Conservation (phyloP, 2,797 vertebrate species). For the Nothura maculosa region DNA sequence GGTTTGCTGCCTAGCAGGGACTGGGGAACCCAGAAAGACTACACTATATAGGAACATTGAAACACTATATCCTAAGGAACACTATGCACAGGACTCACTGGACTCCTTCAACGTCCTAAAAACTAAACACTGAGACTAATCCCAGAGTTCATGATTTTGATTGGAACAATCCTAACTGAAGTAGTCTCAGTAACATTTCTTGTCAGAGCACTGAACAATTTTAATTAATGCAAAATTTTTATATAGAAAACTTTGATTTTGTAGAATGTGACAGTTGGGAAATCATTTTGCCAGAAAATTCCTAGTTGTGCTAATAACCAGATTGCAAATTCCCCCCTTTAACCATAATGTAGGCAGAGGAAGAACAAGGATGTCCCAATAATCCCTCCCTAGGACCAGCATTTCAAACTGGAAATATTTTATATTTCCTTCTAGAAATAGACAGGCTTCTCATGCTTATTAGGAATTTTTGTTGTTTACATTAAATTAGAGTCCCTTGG, state of each 20-base stretch:
- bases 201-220: neutral
- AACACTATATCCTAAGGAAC: neutral
- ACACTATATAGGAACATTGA: neutral
- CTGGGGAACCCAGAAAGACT: accelerated
- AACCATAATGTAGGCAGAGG: neutral
- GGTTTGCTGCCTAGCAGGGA: neutral
- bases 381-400: neutral
- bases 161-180: neutral
- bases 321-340: neutral
- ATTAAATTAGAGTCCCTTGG: neutral
- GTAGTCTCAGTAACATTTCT: neutral
- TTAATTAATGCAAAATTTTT: neutral
- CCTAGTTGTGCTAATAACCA: neutral
- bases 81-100: accelerated
- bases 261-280: neutral
- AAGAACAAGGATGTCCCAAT: slow-evolving; percentile 4
- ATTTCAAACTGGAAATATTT: neutral
- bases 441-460: neutral
- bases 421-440: neutral
- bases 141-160: neutral
- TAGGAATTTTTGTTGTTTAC: neutral
- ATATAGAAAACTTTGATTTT: neutral
- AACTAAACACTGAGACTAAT: neutral
- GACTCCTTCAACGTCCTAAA: neutral
- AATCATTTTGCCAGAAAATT: neutral